These are phyloP conservation scores for Carassius gibelio DNA, from an alignment of 2,113 vertebrate species.

Conservation along the genomic window DNA sequence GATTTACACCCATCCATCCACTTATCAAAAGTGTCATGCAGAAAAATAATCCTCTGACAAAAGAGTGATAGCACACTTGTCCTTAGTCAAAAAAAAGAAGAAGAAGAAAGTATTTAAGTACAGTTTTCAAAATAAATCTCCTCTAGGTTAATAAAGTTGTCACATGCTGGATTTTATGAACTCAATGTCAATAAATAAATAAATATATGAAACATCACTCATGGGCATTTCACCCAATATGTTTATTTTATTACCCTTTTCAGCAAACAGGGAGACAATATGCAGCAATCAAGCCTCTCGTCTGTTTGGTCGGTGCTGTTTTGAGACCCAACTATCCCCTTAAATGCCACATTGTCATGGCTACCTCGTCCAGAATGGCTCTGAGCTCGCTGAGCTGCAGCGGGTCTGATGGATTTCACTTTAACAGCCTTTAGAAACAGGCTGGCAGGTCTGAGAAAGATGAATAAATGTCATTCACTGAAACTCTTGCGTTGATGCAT, in stretches of 20 bases:
- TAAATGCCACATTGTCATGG: constrained; percentile 26
- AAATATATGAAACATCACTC: constrained; percentile 58
- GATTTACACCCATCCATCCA: constrained; percentile 58
- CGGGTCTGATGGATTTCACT: constrained; percentile 62
- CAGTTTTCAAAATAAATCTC: constrained; percentile 66
- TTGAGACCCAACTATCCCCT: not conserved
- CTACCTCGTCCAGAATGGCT: constrained; percentile 31
- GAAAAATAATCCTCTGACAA: constrained; percentile 56
- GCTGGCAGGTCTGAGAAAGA: constrained; percentile 51
- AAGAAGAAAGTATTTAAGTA: constrained; percentile 21
- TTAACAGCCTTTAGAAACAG: constrained; percentile 60
- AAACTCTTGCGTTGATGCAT: constrained; percentile 50
- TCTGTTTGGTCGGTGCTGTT: constrained; percentile 23
- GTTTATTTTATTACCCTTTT: constrained; percentile 60
- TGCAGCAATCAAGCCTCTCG: constrained; percentile 41
- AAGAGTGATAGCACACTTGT: constrained; percentile 64
- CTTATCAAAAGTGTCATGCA: constrained; percentile 35
- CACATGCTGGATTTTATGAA: constrained; percentile 59
- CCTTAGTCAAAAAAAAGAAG: constrained; percentile 52
- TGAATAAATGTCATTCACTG: constrained; percentile 33
- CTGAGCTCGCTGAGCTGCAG: constrained; percentile 46
- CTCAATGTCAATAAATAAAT: constrained; percentile 51
- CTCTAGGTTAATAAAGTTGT: constrained; percentile 70
- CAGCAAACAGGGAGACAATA: constrained; percentile 31
- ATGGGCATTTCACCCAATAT: constrained; percentile 62